These are phyloP conservation scores for Philereme transversata DNA, from an alignment of 2,888 invertebrate genomes.

Conservation along the genomic window DNA sequence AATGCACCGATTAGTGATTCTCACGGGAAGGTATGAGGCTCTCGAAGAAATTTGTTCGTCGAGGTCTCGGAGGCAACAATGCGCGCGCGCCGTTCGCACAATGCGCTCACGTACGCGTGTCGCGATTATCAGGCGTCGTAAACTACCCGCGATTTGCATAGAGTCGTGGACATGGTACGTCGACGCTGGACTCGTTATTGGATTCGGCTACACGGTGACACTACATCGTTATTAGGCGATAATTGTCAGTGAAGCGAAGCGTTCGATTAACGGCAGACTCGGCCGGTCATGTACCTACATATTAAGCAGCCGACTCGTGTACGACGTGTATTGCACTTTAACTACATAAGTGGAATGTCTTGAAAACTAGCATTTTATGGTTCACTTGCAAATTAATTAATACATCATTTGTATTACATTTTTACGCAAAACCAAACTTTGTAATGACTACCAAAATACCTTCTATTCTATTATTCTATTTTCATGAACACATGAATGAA, in stretches of 20 bases:
- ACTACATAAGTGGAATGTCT: constrained; percentile 37
- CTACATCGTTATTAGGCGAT: constrained; percentile 76
- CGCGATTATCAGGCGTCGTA: constrained; percentile 81
- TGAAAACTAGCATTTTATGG: constrained; percentile 39
- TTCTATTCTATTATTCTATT: too few relatives aligned
- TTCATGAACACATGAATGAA: too few relatives aligned
- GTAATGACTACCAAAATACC: too few relatives aligned
- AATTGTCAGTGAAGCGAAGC: constrained; percentile 76
- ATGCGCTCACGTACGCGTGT: constrained; percentile 78
- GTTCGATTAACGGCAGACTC: constrained; percentile 78
- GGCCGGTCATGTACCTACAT: constrained; percentile 52
- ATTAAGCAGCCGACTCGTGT: constrained; percentile 58
- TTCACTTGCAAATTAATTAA: constrained; percentile 17
- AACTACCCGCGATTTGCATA: constrained; percentile 80
- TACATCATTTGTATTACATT: too few relatives aligned
- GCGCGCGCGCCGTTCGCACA: constrained; percentile 63
- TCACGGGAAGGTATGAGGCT: constrained; percentile 55
- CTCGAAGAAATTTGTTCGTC: constrained; percentile 44
- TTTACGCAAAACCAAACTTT: too few relatives aligned
- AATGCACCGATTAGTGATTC: constrained; percentile 62
- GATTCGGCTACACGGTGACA: constrained; percentile 71
- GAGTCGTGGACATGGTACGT: constrained; percentile 70
- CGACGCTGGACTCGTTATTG: constrained; percentile 68
- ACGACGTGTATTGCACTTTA: constrained; percentile 48
- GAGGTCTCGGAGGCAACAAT: constrained; percentile 41